Base-by-base conservation (phyloP, 2,113 vertebrate genomes). In the Prolemur simus region DNA sequence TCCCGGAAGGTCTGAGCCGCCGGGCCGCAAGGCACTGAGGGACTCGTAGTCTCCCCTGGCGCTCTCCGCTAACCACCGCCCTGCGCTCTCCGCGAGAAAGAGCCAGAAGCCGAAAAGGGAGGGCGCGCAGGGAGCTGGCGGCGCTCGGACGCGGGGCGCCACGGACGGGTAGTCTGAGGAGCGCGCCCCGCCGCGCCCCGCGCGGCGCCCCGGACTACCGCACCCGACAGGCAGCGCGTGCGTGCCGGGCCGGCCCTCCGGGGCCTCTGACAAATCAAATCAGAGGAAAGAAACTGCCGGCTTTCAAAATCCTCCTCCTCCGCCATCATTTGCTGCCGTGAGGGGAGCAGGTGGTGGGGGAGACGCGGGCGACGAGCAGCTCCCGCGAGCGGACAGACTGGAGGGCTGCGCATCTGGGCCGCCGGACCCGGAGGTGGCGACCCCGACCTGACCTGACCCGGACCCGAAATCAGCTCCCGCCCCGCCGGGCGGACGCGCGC, bases 281-380 rank as follows among this genome's bases (percentile, higher is more conserved):
- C 60, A 60, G 64, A 89, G 78, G 74, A 95, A 98, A 97, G 97
- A 97, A 98, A 98, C 98, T 98, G 98, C 98, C 98, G 98, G 98
- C 98, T 98, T 99, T 99, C 98, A 99, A 99, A 99, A 98, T 98
- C 98, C 97, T 97, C 98, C 98, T 98, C 97, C 96, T 98, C 98
- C 98, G 97, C 97, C 98, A 97, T 97, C 96, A 94, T 98, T 92
- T 68, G 60, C 91, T 13, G 91, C 87, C 20, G 84, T 64, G 29
- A 89, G 76, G 68, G 90, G 93, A 95, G 97, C 98, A 96, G 97
- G 97, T 97, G 97, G 97, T 92, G 93, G n/a, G 0, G 10, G 86
- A n/a, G n/a, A 25, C 39, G 9, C 6, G 37, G 29, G 78, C 9
- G 85, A 25, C 63, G 1, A 76, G 73, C 13, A 20, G 9, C 49